Conservation (phyloP, 2,113 vertebrate genomes). For the Cyanistes caeruleus region DNA sequence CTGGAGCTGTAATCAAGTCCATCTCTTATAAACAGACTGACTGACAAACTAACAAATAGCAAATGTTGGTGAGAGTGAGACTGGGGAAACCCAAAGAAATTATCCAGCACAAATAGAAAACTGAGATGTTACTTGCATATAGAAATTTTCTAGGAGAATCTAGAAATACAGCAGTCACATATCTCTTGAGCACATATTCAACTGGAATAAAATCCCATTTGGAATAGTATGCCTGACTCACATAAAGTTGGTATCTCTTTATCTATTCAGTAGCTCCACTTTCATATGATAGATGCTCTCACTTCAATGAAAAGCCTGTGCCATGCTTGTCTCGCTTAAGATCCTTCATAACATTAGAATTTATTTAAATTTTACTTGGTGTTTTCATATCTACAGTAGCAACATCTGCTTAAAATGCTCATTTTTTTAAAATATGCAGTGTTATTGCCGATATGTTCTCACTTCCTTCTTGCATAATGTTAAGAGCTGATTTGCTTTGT, state of each 20-base stretch:
- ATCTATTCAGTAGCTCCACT: neutral
- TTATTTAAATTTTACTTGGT: neutral
- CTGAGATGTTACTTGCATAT: neutral
- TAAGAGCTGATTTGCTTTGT: neutral
- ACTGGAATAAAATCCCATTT: neutral
- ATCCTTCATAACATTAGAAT: neutral
- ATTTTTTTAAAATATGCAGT: neutral
- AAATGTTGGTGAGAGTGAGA: slow-evolving; percentile 24
- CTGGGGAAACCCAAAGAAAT: neutral
- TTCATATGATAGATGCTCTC: neutral
- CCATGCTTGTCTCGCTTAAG: neutral
- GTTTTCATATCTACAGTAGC: neutral
- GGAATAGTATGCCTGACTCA: neutral
- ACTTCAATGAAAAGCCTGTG: neutral
- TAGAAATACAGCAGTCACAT: neutral
- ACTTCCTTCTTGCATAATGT: neutral
- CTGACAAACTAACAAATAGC: slow-evolving; percentile 33
- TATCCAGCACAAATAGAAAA: slow-evolving; percentile 2
- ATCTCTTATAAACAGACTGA: slow-evolving; percentile 5
- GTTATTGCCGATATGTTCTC: neutral
- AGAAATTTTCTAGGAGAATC: neutral
- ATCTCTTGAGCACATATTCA: neutral
- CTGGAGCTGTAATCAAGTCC: slow-evolving; percentile 33
- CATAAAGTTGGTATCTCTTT: neutral
- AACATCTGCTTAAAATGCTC: neutral